Evolutionary conservation across 2,797 vertebrate genomes (phyloP).

Genomic region (Remorina albescens): DNA sequence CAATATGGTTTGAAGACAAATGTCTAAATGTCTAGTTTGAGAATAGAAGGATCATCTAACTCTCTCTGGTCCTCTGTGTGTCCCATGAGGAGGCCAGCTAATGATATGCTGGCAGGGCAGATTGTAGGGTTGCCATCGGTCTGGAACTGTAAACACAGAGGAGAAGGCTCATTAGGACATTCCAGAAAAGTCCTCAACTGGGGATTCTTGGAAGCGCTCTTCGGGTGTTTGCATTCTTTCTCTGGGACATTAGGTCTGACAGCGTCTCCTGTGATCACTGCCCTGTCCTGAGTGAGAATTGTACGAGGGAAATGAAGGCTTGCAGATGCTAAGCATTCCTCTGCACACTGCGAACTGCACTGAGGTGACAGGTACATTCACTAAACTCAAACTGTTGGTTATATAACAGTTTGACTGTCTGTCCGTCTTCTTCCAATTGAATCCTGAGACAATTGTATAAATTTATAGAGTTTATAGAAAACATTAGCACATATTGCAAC

Average conservation of each 20-base stretch:
- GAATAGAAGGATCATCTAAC: conserved; percentile 53
- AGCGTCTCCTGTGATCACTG: conserved; percentile 69
- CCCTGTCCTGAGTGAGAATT: conserved; percentile 56
- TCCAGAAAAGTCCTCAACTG: conserved; percentile 82
- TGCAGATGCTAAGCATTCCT: conserved; percentile 68
- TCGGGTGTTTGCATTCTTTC: conserved; percentile 80
- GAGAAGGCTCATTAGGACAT: conserved; percentile 80
- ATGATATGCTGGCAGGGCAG: conserved; percentile 77
- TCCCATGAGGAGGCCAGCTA: conserved; percentile 75
- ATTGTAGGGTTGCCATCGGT: conserved; percentile 80
- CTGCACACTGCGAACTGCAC: conserved; percentile 39
- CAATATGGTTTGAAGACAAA: conserved; percentile 50
- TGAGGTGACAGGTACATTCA: conserved; percentile 15
- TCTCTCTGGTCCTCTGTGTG: conserved; percentile 51
- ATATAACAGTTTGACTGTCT: neutral
- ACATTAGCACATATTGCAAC: too few species aligned
- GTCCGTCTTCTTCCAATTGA: neutral
- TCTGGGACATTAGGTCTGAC: conserved; percentile 66
- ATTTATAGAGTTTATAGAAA: neutral
- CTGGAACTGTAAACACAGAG: conserved; percentile 81
- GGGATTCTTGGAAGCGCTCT: conserved; percentile 80
- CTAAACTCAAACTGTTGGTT: neutral
- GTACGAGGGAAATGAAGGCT: conserved; percentile 46
- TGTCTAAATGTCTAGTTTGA: conserved; percentile 50
- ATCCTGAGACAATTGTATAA: neutral